phyloP scores from a whole-genome alignment of 2,113 vertebrate species.

The Barbus barbus region DNA sequence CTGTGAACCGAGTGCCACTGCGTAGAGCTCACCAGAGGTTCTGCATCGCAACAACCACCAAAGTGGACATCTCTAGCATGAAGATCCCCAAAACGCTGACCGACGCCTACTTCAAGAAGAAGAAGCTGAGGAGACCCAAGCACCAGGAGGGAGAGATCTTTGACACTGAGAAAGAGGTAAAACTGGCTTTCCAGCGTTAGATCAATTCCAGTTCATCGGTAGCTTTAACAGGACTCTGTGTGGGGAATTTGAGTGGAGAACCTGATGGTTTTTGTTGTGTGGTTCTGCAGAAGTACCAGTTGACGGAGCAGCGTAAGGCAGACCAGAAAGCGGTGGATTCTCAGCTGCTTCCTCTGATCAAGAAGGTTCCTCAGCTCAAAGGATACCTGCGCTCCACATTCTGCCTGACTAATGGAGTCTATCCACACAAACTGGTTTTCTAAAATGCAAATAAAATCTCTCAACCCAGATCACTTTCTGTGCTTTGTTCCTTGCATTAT shows the following conservation, averaged over 20 bases:
- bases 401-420: conserved; percentile 88
- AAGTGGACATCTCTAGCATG: conserved; percentile 85
- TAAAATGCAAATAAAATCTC: conserved; percentile 79
- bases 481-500: background rate
- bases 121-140: conserved; percentile 89
- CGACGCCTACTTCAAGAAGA: conserved; percentile 97
- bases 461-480: background rate
- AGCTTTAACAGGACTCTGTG: background rate
- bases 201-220: background rate
- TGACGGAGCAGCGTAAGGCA: conserved; percentile 90
- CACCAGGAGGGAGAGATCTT: conserved; percentile 99
- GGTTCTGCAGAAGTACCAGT: conserved; percentile 86
- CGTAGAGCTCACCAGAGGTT: conserved; percentile 97
- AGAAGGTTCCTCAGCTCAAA: conserved; percentile 88
- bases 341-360: conserved; percentile 86
- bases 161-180: conserved; percentile 94
- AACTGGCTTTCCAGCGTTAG: background rate
- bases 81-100: conserved; percentile 90
- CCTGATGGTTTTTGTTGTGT: conserved; percentile 7
- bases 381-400: conserved; percentile 90
- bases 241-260: too few species aligned
- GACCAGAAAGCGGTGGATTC: conserved; percentile 94
- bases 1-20: conserved; percentile 90
- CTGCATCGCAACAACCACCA: conserved; percentile 92
- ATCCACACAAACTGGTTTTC: conserved; percentile 96